Percentiles rank a stretch among this genome's conserved stretches.
phyloP scores from a whole-genome alignment of 2,113 vertebrate species.

The Vimba vimba region DNA sequence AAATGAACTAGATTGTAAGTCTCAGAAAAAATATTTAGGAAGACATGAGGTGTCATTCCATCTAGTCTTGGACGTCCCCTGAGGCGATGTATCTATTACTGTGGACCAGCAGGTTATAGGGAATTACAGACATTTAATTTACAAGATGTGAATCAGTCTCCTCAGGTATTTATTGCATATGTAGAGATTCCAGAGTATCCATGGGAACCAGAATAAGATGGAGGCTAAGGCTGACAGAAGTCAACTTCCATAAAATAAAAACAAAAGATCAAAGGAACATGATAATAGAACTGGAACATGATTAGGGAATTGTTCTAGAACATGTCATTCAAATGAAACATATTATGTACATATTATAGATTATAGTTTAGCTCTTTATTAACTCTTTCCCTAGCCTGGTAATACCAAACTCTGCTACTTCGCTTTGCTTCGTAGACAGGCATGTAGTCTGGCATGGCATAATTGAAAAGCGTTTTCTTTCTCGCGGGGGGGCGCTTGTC shows the following conservation, averaged over 20 bases:
- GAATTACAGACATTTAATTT: conserved; percentile 30
- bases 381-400: too few species aligned
- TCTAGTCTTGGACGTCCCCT: not conserved
- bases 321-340: not conserved
- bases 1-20: not conserved
- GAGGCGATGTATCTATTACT: not conserved
- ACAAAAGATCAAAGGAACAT: not conserved
- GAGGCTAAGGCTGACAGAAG: not conserved
- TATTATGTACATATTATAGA: not conserved
- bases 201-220: conserved; percentile 32
- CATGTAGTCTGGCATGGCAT: too few species aligned
- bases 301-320: not conserved
- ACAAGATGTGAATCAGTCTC: conserved; percentile 1
- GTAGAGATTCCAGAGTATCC: conserved; percentile 7
- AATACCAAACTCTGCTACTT: too few species aligned
- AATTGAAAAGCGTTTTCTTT: too few species aligned
- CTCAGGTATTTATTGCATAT: not conserved
- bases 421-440: too few species aligned
- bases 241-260: not conserved
- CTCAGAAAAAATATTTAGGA: not conserved
- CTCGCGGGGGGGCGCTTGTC: too few species aligned
- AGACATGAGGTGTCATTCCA: not conserved
- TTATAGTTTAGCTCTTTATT: not conserved
- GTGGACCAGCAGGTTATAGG: not conserved
- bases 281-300: not conserved